Conservation (phyloP, 2,888 invertebrate species). For the Rhamnusium bicolor region DNA sequence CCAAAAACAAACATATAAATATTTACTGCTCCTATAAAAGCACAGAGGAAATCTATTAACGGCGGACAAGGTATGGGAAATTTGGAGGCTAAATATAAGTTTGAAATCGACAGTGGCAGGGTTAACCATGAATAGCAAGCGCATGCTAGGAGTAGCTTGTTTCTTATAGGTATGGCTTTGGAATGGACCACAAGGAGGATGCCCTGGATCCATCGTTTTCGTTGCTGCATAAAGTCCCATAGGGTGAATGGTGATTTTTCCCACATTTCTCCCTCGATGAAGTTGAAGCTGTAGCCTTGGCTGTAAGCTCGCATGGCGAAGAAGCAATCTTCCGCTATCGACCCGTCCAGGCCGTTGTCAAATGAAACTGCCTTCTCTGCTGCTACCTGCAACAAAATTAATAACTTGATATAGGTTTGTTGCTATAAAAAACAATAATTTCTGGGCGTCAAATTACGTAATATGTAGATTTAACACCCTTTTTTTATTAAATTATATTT, state of each 20-base stretch:
- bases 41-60: conserved; percentile 87
- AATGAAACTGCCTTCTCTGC: conserved; percentile 95
- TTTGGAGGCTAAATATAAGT: conserved; percentile 84
- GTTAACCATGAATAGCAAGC: conserved; percentile 98
- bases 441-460: too few relatives aligned
- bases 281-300: conserved; percentile 93
- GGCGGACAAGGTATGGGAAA: conserved; percentile 92
- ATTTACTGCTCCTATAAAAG: conserved; percentile 93
- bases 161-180: conserved; percentile 83
- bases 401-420: background rate
- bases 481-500: too few relatives aligned
- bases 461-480: too few relatives aligned
- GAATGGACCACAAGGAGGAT: conserved; percentile 92
- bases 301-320: conserved; percentile 96
- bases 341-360: conserved; percentile 96
- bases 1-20: conserved; percentile 99
- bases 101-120: conserved; percentile 92
- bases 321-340: conserved; percentile 98
- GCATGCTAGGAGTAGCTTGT: conserved; percentile 79
- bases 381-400: conserved; percentile 77
- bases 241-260: conserved; percentile 97
- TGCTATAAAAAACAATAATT: too few relatives aligned
- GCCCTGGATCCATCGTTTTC: conserved; percentile 97
- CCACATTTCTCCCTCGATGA: conserved; percentile 99
- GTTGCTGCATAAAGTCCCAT: conserved; percentile 95